Percentiles rank a stretch among this genome's conserved stretches.
Conservation (phyloP, 2,113 vertebrate species). For the Vanacampus margaritifer region DNA sequence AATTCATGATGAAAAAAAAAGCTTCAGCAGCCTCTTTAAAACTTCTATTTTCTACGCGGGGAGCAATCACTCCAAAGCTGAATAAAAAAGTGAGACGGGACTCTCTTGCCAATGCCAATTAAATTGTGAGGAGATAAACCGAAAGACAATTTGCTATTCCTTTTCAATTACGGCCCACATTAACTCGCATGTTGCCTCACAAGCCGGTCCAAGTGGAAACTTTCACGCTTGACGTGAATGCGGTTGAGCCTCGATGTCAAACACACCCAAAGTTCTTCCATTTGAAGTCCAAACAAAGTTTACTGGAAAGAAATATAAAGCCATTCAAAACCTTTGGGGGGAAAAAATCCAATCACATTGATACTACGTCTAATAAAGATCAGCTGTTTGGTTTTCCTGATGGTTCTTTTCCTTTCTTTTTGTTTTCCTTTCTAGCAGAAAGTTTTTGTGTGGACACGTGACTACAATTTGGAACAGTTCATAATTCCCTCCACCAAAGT, state of each 20-base stretch:
- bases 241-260: not conserved
- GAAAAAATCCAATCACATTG: too few relatives aligned
- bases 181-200: not conserved
- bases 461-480: too few relatives aligned
- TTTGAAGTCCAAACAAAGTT: not conserved
- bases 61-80: constrained; percentile 10
- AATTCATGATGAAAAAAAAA: constrained; percentile 25
- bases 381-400: too few relatives aligned
- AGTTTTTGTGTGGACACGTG: too few relatives aligned
- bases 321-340: too few relatives aligned
- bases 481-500: too few relatives aligned
- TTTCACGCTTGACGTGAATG: not conserved
- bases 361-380: too few relatives aligned
- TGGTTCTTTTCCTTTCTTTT: too few relatives aligned
- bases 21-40: constrained; percentile 27
- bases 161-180: constrained; percentile 16
- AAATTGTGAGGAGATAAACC: constrained; percentile 22
- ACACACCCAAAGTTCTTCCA: not conserved
- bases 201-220: constrained; percentile 4
- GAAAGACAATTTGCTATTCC: constrained; percentile 22
- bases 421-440: too few relatives aligned
- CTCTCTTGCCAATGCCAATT: constrained; percentile 21
- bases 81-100: constrained; percentile 9
- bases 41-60: not conserved
- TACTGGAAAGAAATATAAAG: not conserved